phyloP scores from a whole-genome alignment of 2,797 vertebrate species.

The Hybognathus amarus region DNA sequence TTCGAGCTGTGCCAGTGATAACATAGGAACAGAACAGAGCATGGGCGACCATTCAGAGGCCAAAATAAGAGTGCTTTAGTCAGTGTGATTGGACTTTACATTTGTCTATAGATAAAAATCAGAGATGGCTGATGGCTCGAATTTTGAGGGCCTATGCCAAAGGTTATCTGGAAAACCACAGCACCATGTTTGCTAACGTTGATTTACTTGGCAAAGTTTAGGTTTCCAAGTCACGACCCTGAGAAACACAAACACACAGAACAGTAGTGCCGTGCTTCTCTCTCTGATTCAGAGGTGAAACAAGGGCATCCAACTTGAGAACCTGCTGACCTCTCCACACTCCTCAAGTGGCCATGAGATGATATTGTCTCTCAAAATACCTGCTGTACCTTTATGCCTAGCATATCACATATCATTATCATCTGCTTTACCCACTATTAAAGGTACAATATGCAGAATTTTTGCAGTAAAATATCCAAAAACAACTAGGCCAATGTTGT shows the following conservation, averaged over 20 bases:
- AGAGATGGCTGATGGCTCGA: not conserved
- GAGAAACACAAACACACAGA: conserved; percentile 48
- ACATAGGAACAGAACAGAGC: not conserved
- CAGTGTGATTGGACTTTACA: not conserved
- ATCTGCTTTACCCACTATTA: too few species aligned
- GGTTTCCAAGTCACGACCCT: conserved; percentile 54
- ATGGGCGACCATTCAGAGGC: not conserved
- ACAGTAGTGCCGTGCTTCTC: conserved; percentile 11
- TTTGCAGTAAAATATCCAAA: too few species aligned
- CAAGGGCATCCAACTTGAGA: conserved; percentile 49
- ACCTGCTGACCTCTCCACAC: conserved; percentile 44
- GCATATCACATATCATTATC: conserved; percentile 18
- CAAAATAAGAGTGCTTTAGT: not conserved
- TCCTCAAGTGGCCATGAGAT: not conserved
- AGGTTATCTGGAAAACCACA: conserved; percentile 34
- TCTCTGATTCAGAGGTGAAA: conserved; percentile 37
- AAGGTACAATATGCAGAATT: too few species aligned
- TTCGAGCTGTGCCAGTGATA: conserved; percentile 28
- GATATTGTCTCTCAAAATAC: conserved; percentile 57
- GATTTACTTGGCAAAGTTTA: conserved; percentile 43
- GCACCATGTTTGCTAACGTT: not conserved
- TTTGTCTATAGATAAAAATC: not conserved
- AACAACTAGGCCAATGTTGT: too few species aligned
- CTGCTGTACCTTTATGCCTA: conserved; percentile 69
- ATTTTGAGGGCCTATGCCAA: not conserved